phyloP scores from a whole-genome alignment of 2,888 invertebrate genomes.

The Vesta saturnalis region DNA sequence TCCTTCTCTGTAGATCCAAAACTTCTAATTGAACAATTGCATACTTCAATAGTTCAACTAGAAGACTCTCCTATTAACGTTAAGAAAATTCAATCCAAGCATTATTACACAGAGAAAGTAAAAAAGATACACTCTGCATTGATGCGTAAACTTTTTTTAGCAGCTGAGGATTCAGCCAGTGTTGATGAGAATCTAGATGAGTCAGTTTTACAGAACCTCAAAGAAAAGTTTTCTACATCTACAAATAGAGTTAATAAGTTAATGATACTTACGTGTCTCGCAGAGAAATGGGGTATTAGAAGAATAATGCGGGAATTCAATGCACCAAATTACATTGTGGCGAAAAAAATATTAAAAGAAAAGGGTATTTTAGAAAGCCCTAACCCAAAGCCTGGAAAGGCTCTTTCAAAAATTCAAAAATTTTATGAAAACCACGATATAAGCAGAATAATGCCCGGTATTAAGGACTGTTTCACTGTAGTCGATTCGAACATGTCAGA shows the following conservation, averaged over 20 bases:
- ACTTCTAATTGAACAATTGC: not conserved
- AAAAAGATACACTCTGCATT: not conserved
- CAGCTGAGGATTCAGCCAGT: not conserved
- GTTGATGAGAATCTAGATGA: not conserved
- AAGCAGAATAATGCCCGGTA: not conserved
- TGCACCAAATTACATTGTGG: too few relatives aligned
- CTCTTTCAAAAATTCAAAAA: not conserved
- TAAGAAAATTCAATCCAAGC: not conserved
- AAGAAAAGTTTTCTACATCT: not conserved
- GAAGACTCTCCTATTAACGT: not conserved
- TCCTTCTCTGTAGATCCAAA: not conserved
- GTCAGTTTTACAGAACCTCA: not conserved
- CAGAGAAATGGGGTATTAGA: too few relatives aligned
- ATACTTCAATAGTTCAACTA: not conserved
- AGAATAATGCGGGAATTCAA: too few relatives aligned
- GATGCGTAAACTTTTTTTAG: not conserved
- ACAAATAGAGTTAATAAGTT: not conserved
- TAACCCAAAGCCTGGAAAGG: not conserved
- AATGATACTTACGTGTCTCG: not conserved
- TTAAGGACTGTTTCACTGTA: not conserved
- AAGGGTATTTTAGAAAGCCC: not conserved
- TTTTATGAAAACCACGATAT: too few relatives aligned
- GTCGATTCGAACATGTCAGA: not conserved
- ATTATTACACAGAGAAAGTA: not conserved
- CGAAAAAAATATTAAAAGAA: too few relatives aligned